These are phyloP conservation scores for Syngnathus scovelli DNA, from an alignment of 2,113 vertebrate genomes.

Conservation along the genomic window DNA sequence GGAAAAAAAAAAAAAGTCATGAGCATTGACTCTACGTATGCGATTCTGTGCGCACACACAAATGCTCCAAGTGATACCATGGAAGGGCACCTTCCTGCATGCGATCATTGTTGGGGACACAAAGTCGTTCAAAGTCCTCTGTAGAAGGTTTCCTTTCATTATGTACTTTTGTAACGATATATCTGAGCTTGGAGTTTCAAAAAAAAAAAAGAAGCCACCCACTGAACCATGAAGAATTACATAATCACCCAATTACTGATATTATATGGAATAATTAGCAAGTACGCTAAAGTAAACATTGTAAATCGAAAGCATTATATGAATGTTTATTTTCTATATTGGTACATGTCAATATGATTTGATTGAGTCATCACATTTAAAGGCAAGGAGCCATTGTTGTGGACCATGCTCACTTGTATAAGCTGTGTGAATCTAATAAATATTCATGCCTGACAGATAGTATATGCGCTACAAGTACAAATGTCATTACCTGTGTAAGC, in stretches of 20 bases:
- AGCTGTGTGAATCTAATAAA: constrained; percentile 13
- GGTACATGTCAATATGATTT: no score
- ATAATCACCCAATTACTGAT: no score
- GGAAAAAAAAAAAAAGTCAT: constrained; percentile 32
- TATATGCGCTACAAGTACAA: constrained; percentile 42
- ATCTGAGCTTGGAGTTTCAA: background rate
- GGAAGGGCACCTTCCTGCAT: background rate
- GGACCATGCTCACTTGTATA: constrained; percentile 1
- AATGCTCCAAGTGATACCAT: background rate
- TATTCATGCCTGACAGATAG: constrained; percentile 23
- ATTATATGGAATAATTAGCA: no score
- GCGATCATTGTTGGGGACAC: background rate
- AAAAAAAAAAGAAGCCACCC: background rate
- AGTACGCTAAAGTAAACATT: no score
- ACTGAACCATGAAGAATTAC: no score
- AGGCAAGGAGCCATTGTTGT: constrained; percentile 6
- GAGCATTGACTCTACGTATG: constrained; percentile 19
- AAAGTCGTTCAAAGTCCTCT: background rate
- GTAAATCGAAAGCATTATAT: no score
- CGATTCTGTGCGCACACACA: constrained; percentile 2
- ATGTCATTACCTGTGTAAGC: constrained; percentile 51
- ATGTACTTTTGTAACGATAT: background rate
- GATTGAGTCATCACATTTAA: background rate
- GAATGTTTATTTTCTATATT: no score
- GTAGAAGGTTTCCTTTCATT: background rate